These are phyloP conservation scores for Sciurus carolinensis DNA, from an alignment of 2,797 vertebrate species.

Conservation along the genomic window DNA sequence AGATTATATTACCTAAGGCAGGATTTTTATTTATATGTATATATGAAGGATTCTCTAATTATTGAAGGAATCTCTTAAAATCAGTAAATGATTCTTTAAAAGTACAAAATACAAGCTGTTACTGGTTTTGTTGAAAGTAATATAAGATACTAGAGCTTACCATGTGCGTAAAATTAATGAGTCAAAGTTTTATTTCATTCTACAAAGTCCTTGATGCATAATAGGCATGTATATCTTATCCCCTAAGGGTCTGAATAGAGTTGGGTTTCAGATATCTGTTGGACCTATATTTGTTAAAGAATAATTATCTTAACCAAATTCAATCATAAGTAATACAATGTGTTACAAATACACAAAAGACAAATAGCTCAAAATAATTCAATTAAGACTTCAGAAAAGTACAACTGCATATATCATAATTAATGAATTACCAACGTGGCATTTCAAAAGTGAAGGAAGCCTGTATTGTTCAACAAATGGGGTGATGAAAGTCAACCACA, in stretches of 20 bases:
- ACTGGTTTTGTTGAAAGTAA: neutral
- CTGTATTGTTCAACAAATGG: conserved; percentile 23
- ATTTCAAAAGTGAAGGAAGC: conserved; percentile 59
- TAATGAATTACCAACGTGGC: conserved; percentile 35
- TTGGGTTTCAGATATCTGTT: neutral
- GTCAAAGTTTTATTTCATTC: neutral
- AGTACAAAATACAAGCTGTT: neutral
- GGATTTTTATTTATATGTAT: neutral
- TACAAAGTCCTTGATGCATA: neutral
- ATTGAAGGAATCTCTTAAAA: neutral
- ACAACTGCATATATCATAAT: conserved; percentile 26
- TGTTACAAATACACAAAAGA: neutral
- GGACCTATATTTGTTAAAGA: neutral
- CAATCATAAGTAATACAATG: neutral
- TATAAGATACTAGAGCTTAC: neutral
- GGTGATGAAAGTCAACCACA: conserved; percentile 25
- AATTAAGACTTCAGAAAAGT: conserved; percentile 40
- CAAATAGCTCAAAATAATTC: conserved; percentile 39
- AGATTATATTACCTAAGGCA: neutral
- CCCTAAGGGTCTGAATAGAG: neutral
- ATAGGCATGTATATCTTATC: neutral
- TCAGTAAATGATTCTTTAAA: neutral
- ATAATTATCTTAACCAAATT: neutral
- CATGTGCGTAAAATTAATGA: neutral
- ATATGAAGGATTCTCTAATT: neutral